Evolutionary conservation across 37 sponge, comb jelly and placozoan species (phyloP).

Genomic region (Tethya wilhelma): DNA sequence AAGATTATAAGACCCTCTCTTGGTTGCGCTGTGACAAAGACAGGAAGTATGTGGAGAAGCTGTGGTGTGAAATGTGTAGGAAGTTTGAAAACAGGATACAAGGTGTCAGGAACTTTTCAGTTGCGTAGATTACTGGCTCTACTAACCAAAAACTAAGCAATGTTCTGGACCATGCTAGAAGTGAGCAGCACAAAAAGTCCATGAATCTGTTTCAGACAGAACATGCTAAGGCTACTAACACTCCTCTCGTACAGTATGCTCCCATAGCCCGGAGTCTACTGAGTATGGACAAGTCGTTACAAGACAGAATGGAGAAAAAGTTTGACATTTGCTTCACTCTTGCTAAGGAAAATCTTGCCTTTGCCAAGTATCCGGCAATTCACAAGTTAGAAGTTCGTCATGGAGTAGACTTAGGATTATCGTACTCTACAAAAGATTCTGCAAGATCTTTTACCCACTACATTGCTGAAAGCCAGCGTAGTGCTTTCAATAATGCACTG

Average conservation of each 20-base stretch:
- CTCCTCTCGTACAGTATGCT: constrained; percentile 14
- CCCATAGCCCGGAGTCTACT: constrained; percentile 45
- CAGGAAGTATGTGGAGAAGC: too few relatives aligned
- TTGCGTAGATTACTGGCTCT: too few relatives aligned
- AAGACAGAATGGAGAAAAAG: constrained; percentile 28
- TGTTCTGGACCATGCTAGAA: too few relatives aligned
- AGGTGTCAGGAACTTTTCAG: too few relatives aligned
- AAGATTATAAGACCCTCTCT: too few relatives aligned
- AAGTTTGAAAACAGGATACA: too few relatives aligned
- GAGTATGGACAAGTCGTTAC: constrained; percentile 11
- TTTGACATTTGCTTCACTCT: constrained; percentile 41
- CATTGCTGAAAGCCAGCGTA: constrained; percentile 49
- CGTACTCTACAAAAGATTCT: constrained; percentile 37
- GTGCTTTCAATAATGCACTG: constrained; percentile 2
- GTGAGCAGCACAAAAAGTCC: too few relatives aligned
- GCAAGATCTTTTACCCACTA: constrained; percentile 34
- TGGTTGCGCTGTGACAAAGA: too few relatives aligned
- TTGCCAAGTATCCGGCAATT: constrained; percentile 38
- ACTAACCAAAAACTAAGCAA: too few relatives aligned
- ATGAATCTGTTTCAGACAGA: constrained; percentile 18
- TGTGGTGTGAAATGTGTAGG: too few relatives aligned
- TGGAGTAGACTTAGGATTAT: constrained; percentile 55
- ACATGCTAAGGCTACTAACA: constrained; percentile 30
- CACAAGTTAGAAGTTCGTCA: constrained; percentile 51
- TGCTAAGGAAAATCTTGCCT: constrained; percentile 49